Evolutionary conservation across 1,140 invertebrate species (phyloP).

Genomic region (Orussus abietinus): DNA sequence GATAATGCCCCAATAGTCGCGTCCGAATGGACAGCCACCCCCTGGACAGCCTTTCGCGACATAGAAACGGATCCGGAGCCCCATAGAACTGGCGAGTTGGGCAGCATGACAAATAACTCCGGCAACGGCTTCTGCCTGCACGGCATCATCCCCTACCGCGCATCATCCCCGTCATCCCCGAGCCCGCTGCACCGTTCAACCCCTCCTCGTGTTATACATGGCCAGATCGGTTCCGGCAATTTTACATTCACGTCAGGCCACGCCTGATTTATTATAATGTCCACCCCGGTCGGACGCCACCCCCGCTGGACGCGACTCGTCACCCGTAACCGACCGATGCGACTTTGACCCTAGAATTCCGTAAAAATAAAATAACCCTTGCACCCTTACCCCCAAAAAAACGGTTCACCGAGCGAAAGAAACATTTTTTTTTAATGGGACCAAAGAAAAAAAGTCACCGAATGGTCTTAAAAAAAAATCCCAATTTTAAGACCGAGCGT

Average conservation of each 20-base stretch:
- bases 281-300: constrained; percentile 12
- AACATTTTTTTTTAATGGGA: too few species aligned
- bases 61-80: constrained; percentile 29
- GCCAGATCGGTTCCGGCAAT: constrained; percentile 52
- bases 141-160: constrained; percentile 2
- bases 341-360: too few species aligned
- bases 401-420: too few species aligned
- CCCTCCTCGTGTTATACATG: constrained; percentile 43
- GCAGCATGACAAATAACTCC: constrained; percentile 52
- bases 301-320: background rate
- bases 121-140: constrained; percentile 34
- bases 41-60: too few species aligned
- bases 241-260: constrained; percentile 46
- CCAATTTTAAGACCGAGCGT: too few species aligned
- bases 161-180: constrained; percentile 17
- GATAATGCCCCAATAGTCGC: constrained; percentile 42
- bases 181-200: constrained; percentile 23
- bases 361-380: too few species aligned
- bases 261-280: constrained; percentile 50
- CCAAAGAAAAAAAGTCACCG: too few species aligned
- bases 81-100: constrained; percentile 39
- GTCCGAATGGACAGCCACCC: constrained; percentile 19
- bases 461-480: too few species aligned
- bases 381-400: too few species aligned
- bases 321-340: too few species aligned